phyloP scores from a whole-genome alignment of 2,113 vertebrate genomes.

The Plestiodon gilberti region DNA sequence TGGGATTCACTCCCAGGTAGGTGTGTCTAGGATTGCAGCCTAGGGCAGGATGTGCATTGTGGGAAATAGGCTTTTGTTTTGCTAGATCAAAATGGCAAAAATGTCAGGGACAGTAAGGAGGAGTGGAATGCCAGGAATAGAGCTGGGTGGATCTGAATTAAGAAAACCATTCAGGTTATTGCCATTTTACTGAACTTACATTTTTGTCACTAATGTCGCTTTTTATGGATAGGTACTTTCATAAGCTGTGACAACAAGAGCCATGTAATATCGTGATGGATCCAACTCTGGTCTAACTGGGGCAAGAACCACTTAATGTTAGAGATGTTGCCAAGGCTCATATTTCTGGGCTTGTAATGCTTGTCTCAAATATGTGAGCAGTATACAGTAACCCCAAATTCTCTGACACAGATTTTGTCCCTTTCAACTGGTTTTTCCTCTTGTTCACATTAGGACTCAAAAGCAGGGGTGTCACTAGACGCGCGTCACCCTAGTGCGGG shows the following conservation, averaged over 20 bases:
- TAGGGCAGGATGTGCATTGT: neutral
- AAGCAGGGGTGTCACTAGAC: too few relatives aligned
- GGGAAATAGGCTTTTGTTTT: neutral
- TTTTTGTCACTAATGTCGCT: neutral
- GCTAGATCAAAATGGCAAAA: neutral
- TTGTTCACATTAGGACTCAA: too few relatives aligned
- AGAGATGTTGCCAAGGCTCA: neutral
- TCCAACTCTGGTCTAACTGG: too few relatives aligned
- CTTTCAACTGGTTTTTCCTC: too few relatives aligned
- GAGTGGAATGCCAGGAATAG: neutral
- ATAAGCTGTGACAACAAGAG: neutral
- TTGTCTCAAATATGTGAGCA: neutral
- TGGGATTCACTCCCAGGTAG: too few relatives aligned
- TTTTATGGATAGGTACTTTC: neutral
- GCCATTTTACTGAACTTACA: neutral
- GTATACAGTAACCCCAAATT: too few relatives aligned
- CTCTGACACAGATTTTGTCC: neutral
- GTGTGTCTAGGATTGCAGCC: too few relatives aligned
- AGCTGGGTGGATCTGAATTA: neutral
- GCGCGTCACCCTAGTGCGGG: too few relatives aligned
- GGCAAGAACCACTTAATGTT: neutral
- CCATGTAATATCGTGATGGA: neutral
- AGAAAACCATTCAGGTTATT: neutral
- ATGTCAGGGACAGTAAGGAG: neutral
- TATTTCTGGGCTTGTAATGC: neutral